These are phyloP conservation scores for Nanorana parkeri DNA, from an alignment of 2,113 vertebrate genomes.

Conservation along the genomic window DNA sequence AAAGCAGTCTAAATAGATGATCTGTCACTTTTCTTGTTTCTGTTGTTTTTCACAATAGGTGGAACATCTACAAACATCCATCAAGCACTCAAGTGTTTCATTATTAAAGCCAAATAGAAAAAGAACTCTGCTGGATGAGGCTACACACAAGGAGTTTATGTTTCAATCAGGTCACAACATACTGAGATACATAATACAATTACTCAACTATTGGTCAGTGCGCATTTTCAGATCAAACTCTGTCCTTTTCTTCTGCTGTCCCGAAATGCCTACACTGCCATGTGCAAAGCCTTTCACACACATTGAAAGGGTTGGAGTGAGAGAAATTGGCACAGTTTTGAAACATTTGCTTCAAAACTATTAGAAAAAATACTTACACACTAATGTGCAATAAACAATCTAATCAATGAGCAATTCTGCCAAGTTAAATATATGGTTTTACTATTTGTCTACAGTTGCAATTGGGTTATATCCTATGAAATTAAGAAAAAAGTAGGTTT, in stretches of 20 bases:
- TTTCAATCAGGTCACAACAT: conserved; percentile 57
- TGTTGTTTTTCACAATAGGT: conserved; percentile 39
- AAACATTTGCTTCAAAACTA: neutral
- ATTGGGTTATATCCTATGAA: neutral
- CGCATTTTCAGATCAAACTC: conserved; percentile 59
- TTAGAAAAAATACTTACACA: neutral
- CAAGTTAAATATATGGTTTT: neutral
- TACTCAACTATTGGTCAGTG: conserved; percentile 55
- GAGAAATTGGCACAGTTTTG: conserved; percentile 1
- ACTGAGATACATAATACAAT: conserved; percentile 58
- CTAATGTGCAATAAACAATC: conserved; percentile 5
- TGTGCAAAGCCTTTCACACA: neutral
- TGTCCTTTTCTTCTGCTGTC: conserved; percentile 51
- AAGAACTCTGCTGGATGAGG: conserved; percentile 25
- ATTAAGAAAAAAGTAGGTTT: neutral
- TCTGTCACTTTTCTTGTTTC: conserved; percentile 8
- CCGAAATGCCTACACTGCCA: conserved; percentile 33
- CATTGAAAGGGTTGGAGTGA: neutral
- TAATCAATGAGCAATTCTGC: neutral
- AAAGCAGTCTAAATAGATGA: conserved; percentile 13
- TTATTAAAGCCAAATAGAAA: conserved; percentile 4
- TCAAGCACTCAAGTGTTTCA: conserved; percentile 31
- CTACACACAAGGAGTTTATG: conserved; percentile 55
- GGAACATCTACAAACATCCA: conserved; percentile 5
- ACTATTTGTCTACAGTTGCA: neutral